Conservation (phyloP, 2,797 vertebrate species). For the Epinephelus coioides region DNA sequence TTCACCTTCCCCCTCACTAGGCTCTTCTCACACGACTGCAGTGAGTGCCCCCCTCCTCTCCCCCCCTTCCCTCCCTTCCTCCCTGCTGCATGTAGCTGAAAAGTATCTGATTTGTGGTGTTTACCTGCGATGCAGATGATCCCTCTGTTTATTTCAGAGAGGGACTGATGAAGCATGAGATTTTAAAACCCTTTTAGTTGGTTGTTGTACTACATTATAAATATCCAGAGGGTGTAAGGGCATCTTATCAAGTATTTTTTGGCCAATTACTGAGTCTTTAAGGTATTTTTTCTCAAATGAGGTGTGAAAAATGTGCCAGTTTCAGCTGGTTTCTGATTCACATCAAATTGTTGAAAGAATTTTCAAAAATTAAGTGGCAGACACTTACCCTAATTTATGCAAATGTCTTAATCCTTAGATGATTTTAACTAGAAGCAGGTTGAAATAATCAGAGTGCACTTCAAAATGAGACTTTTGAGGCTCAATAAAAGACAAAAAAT, state of each 20-base stretch:
- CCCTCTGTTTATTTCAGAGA: not conserved
- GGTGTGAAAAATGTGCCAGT: rapidly evolving
- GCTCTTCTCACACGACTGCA: constrained; percentile 97
- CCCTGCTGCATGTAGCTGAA: constrained; percentile 69
- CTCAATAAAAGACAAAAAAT: not conserved
- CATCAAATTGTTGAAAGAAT: not conserved
- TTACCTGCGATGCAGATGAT: not conserved
- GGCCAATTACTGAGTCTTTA: not conserved
- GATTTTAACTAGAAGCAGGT: not conserved
- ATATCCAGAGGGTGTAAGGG: not conserved
- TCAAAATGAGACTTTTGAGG: not conserved
- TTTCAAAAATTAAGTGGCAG: not conserved
- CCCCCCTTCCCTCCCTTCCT: constrained; percentile 4
- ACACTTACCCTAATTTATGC: not conserved
- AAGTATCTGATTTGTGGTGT: constrained; percentile 17
- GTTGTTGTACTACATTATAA: not conserved
- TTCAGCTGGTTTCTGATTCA: not conserved
- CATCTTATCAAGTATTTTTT: constrained; percentile 34
- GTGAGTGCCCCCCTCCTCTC: constrained; percentile 86
- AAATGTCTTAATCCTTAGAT: not conserved
- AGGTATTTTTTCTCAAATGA: not conserved
- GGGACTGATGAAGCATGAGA: constrained; percentile 13
- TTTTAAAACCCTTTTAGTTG: constrained; percentile 3
- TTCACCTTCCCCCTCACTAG: constrained; percentile 93
- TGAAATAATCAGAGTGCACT: not conserved